These are phyloP conservation scores for Mormyrus hasselquistii DNA, from an alignment of 2,797 vertebrate species.

Conservation along the genomic window DNA sequence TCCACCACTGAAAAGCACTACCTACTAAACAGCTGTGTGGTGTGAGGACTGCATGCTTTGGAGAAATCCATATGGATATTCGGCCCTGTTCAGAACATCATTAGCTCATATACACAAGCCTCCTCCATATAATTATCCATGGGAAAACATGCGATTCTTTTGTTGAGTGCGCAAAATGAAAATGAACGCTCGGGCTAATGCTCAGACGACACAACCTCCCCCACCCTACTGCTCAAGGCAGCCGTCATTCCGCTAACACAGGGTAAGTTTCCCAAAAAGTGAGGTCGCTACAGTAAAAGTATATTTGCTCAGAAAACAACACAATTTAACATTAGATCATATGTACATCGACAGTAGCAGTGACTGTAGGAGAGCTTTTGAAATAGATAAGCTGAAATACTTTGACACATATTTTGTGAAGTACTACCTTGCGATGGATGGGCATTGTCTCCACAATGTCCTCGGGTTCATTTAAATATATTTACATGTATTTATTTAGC, in stretches of 20 bases:
- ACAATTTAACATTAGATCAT: not conserved
- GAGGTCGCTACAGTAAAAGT: not conserved
- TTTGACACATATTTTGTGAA: not conserved
- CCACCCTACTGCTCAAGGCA: not conserved
- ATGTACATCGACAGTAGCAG: not conserved
- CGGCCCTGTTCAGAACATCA: not conserved
- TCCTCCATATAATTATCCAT: not conserved
- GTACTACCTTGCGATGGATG: not conserved
- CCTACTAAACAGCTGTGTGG: not conserved
- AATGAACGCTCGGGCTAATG: not conserved
- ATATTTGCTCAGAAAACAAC: not conserved
- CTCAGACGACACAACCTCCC: not conserved
- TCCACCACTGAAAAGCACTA: not conserved
- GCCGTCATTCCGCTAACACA: not conserved
- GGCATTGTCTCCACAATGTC: not conserved
- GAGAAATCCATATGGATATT: not conserved
- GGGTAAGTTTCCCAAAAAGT: not conserved
- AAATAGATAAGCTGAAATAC: not conserved
- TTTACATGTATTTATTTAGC: not conserved
- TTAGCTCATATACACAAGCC: not conserved
- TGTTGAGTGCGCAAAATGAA: not conserved
- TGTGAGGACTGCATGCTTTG: not conserved
- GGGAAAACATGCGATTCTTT: not conserved
- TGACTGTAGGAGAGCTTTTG: not conserved
- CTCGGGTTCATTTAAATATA: not conserved